These are phyloP conservation scores for Fragum whitleyi DNA, from an alignment of 2,888 invertebrate species.

Conservation along the genomic window DNA sequence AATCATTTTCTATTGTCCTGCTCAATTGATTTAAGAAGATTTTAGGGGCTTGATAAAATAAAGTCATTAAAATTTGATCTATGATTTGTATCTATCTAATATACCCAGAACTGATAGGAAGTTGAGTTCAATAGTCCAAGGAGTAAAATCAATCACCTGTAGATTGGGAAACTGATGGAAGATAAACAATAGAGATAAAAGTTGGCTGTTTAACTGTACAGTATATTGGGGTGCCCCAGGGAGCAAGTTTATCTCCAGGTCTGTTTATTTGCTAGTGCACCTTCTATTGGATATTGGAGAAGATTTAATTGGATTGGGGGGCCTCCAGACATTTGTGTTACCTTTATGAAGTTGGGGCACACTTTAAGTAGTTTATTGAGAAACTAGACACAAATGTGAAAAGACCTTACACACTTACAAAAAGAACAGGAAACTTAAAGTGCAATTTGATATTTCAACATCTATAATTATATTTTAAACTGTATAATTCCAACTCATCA, in stretches of 20 bases:
- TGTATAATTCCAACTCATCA: not conserved
- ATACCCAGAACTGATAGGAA: not conserved
- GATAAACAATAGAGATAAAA: conserved; percentile 25
- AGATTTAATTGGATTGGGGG: conserved; percentile 25
- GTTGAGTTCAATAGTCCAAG: conserved; percentile 10
- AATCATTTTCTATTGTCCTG: conserved; percentile 47
- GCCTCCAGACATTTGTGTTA: conserved; percentile 9
- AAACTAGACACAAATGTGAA: conserved; percentile 14
- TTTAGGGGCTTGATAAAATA: not conserved
- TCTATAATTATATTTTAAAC: not conserved
- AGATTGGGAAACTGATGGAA: conserved; percentile 17
- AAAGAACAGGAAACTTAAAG: conserved; percentile 11
- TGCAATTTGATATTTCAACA: conserved; percentile 6
- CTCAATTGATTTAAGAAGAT: conserved; percentile 41
- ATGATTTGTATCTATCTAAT: not conserved
- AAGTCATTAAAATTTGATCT: conserved; percentile 4
- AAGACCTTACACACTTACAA: conserved; percentile 26
- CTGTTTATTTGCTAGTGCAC: conserved; percentile 20
- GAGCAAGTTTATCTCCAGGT: conserved; percentile 13
- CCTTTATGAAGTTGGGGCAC: conserved; percentile 24
- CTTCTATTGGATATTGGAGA: conserved; percentile 19
- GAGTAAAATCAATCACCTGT: conserved; percentile 26
- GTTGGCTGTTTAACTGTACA: conserved; percentile 30
- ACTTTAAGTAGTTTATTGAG: conserved; percentile 29
- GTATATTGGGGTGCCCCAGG: conserved; percentile 19